A percentile compares a stretch with the other conserved stretches of the same genome.
phyloP scores from a whole-genome alignment of 2,888 invertebrate species.

The Catocala nupta region DNA sequence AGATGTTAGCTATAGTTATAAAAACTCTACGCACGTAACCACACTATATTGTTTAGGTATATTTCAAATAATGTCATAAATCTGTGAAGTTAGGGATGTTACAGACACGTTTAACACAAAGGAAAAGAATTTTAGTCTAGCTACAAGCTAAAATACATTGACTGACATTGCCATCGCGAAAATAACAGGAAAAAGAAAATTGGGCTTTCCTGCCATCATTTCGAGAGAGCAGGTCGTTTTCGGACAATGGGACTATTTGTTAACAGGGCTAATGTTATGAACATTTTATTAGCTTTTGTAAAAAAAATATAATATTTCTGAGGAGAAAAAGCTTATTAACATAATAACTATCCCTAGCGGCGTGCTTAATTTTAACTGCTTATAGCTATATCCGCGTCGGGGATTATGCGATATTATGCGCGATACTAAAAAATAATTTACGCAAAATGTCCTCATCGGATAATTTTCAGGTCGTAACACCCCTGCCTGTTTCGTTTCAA shows the following conservation, averaged over 20 bases:
- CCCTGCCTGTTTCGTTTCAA: slow-evolving; percentile 18
- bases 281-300: slow-evolving; percentile 6
- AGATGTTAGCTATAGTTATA: slow-evolving; percentile 33
- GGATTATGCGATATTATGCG: neutral
- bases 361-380: slow-evolving; percentile 2
- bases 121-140: too few species aligned
- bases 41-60: slow-evolving; percentile 23
- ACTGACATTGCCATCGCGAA: too few species aligned
- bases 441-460: neutral
- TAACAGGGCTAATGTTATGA: neutral
- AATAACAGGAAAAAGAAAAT: too few species aligned
- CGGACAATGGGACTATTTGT: neutral
- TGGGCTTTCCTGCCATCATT: too few species aligned
- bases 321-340: neutral
- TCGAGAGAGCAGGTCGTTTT: neutral
- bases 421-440: slow-evolving; percentile 4
- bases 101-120: slow-evolving; percentile 1
- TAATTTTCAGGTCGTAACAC: slow-evolving; percentile 21
- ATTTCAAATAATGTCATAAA: slow-evolving; percentile 40
- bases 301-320: neutral
- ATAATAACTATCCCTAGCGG: slow-evolving; percentile 4
- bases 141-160: too few species aligned
- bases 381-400: neutral
- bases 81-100: slow-evolving; percentile 24
- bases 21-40: slow-evolving; percentile 38